A percentile compares a stretch with the other conserved stretches of the same genome.
Conservation (phyloP, 30 jellyfish, hydroid and myxozoan genomes). For the Turritopsis dohrnii region DNA sequence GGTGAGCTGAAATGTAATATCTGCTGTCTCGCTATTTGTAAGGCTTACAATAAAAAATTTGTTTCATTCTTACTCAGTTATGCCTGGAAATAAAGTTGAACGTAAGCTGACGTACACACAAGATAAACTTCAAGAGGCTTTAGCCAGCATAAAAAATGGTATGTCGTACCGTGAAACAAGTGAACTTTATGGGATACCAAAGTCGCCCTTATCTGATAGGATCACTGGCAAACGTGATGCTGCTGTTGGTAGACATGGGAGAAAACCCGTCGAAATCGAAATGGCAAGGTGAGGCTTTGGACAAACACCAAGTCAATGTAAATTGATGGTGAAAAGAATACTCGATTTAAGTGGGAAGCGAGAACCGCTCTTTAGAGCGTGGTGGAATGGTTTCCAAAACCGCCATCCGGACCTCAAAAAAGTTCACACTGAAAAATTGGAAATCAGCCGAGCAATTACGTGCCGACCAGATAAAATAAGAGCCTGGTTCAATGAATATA, state of each 20-base stretch:
- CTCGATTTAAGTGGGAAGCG: conserved; percentile 38
- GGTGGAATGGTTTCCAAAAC: conserved; percentile 63
- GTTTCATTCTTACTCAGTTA: no score
- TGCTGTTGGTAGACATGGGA: not conserved
- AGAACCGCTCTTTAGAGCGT: conserved; percentile 45
- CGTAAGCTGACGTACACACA: not conserved
- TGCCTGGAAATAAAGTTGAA: not conserved
- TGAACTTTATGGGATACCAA: no score
- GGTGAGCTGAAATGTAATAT: no score
- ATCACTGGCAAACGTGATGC: no score
- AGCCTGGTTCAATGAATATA: conserved; percentile 11
- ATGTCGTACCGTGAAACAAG: no score
- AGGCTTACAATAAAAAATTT: no score
- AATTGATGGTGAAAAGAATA: conserved; percentile 39
- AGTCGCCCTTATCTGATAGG: no score
- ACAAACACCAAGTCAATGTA: conserved; percentile 10
- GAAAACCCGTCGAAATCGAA: not conserved
- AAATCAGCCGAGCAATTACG: conserved; percentile 22
- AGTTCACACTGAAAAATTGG: not conserved
- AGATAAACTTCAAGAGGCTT: not conserved
- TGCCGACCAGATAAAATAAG: conserved; percentile 10
- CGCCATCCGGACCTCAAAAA: conserved; percentile 54
- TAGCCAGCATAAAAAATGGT: not conserved
- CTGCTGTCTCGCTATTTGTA: no score
- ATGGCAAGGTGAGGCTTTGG: conserved; percentile 29